Percentiles rank a stretch among this genome's conserved stretches.
Conservation (phyloP, 2,797 vertebrate genomes). For the Micromesistius poutassou region DNA sequence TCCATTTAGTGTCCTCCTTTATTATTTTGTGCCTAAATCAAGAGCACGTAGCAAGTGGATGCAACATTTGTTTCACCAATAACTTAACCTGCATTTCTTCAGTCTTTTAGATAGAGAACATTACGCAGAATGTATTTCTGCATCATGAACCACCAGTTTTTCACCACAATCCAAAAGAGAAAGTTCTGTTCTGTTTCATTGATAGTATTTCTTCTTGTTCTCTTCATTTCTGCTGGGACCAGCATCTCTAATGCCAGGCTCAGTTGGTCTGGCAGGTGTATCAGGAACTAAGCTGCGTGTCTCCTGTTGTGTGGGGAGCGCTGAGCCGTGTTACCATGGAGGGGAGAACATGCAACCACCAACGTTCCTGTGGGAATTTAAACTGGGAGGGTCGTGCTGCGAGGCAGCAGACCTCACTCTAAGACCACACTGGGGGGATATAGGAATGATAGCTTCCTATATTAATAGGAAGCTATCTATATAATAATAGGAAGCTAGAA, state of each 20-base stretch:
- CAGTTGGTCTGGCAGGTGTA: neutral
- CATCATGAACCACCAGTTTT: neutral
- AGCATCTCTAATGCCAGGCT: neutral
- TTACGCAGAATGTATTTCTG: neutral
- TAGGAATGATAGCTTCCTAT: no score
- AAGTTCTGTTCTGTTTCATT: neutral
- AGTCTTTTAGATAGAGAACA: no score
- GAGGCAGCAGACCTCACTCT: no score
- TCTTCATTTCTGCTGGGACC: neutral
- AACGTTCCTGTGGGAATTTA: no score
- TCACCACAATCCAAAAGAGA: neutral
- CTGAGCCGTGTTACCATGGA: neutral
- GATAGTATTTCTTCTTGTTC: neutral
- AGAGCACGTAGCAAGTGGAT: neutral
- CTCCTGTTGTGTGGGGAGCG: neutral
- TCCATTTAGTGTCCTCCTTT: neutral
- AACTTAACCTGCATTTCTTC: neutral
- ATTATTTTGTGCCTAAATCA: neutral
- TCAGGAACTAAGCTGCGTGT: neutral
- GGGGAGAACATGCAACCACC: no score
- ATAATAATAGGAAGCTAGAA: no score
- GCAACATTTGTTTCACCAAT: neutral
- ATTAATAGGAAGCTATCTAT: no score
- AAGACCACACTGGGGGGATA: no score
- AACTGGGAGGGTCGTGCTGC: no score